Evolutionary conservation across 2,113 vertebrate species (phyloP), one percentile per base, ranked within the genome.

Genomic region (Pionites leucogaster): DNA sequence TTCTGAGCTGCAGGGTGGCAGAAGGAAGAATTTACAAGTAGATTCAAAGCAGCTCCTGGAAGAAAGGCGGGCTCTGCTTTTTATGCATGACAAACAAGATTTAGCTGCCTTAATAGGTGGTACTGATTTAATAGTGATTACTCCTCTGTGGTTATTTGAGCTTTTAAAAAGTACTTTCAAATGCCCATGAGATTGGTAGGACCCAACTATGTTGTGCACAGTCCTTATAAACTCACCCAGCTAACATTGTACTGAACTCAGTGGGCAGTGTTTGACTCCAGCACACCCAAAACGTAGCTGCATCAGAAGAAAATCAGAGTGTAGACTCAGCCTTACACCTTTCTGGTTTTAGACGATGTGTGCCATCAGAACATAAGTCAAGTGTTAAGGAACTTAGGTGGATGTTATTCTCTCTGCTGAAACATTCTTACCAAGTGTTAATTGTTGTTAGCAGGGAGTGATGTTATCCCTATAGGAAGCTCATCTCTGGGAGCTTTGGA

Each of bases 381-480:
- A 84, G 52, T 16, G 69, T 64, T 79, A 4, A 72, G 82, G 70
- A 90, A 70, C 75, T 80, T 79, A 82, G 89, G 84, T 82, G 93
- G 65, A 57, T 94, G 59, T 87, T 87, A 31, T 76, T 89, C 79
- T 94, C 59, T 76, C 78, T 64, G 83, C 84, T 85, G 74, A 82
- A 92, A 84, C 35, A 4, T 89, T 90, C 89, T 85, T 91, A 23
- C 77, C 49, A 33, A 92, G 94, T 52, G 93, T 68, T 96, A 96
- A 95, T 96, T 96, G 93, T 78, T 87, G 17, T 12, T 89, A 49
- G 95, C 59, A 4, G 87, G 94, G 86, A 92, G 80, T 7, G 69
- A 57, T 86, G 83, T 95, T 96, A 92, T 97, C 93, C 86, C 96
- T 76, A 6, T 11, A 76, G 83, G 89, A 68, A 87, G 49, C 86